Conservation (phyloP, 2,888 invertebrate genomes). For the Eretmocerus hayati region DNA sequence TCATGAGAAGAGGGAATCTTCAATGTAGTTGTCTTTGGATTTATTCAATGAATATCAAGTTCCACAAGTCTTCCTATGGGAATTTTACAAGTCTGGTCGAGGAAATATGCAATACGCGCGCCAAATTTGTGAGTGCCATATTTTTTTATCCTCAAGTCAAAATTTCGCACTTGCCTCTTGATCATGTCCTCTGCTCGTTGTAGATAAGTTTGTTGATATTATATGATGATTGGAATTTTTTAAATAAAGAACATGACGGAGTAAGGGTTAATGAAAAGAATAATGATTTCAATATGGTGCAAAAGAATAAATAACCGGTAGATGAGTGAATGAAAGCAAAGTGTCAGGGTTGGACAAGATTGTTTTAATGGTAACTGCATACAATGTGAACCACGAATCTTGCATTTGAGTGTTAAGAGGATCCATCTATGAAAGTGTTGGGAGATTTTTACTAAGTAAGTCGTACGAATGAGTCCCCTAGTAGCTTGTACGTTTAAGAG, state of each 20-base stretch:
- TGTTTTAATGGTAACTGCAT: too few species aligned
- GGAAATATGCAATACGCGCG: slow-evolving; percentile 21
- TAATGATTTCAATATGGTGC: slow-evolving; percentile 36
- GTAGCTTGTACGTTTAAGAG: too few species aligned
- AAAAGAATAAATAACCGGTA: slow-evolving; percentile 44
- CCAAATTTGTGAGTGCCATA: slow-evolving; percentile 40
- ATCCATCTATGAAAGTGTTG: too few species aligned
- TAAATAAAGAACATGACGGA: slow-evolving; percentile 21
- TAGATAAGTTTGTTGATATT: slow-evolving; percentile 17
- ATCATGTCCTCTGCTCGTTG: slow-evolving; percentile 23
- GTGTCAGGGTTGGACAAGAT: too few species aligned
- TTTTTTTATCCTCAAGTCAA: slow-evolving; percentile 16
- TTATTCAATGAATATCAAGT: slow-evolving; percentile 9
- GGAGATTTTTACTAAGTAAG: too few species aligned
- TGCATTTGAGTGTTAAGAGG: too few species aligned
- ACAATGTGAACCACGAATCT: too few species aligned
- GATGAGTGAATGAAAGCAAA: slow-evolving; percentile 35
- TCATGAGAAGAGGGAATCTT: slow-evolving; percentile 8
- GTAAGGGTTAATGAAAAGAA: slow-evolving; percentile 32
- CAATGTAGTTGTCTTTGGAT: slow-evolving; percentile 9
- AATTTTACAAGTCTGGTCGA: slow-evolving; percentile 20
- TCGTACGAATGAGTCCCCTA: too few species aligned
- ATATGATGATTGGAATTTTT: not conserved
- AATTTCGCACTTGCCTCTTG: slow-evolving; percentile 14
- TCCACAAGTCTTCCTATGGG: slow-evolving; percentile 21